These are phyloP conservation scores for Conistra vaccinii DNA, from an alignment of 2,888 invertebrate genomes.

Conservation along the genomic window DNA sequence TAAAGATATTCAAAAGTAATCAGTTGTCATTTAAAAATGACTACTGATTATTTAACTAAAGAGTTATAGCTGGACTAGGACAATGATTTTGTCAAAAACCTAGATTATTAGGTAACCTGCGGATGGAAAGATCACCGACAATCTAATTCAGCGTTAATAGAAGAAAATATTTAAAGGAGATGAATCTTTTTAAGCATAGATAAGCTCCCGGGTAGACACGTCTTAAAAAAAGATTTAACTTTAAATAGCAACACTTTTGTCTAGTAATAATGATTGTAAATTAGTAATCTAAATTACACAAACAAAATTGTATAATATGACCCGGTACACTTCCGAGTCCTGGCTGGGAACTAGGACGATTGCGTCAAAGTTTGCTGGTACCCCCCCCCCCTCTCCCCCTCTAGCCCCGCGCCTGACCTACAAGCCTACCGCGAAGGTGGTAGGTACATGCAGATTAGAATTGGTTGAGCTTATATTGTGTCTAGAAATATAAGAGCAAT, in stretches of 20 bases:
- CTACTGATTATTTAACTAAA: no score
- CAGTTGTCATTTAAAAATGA: background rate
- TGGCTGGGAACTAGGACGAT: constrained; percentile 63
- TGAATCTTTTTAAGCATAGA: no score
- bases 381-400: background rate
- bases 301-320: constrained; percentile 24
- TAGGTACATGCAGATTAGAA: constrained; percentile 26
- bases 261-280: constrained; percentile 1
- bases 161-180: background rate
- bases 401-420: constrained; percentile 48
- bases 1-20: background rate
- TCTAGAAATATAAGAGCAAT: background rate
- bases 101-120: background rate
- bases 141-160: background rate
- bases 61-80: no score
- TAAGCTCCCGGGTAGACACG: no score
- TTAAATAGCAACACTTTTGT: background rate
- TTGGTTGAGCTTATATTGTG: constrained; percentile 32
- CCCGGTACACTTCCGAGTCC: constrained; percentile 63
- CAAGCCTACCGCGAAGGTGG: constrained; percentile 43
- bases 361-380: constrained; percentile 46
- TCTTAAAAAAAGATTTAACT: background rate
- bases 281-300: background rate
- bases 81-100: background rate
- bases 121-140: no score